A percentile compares a stretch with the other conserved stretches of the same genome.
Conservation (phyloP, 2,888 invertebrate genomes). For the Phania funesta region DNA sequence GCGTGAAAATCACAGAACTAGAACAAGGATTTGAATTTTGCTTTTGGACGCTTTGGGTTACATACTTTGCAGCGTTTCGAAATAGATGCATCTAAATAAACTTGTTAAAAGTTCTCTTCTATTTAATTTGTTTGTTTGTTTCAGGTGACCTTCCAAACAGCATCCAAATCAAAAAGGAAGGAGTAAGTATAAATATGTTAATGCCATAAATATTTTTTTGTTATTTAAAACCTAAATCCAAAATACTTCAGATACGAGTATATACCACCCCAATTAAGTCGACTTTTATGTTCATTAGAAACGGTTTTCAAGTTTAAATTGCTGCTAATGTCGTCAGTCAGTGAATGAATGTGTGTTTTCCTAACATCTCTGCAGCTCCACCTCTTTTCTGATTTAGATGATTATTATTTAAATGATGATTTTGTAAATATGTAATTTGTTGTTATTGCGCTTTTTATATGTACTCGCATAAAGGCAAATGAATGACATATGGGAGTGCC, state of each 20-base stretch:
- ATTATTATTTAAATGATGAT: constrained; percentile 66
- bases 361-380: constrained; percentile 41
- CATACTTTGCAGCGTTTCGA: too few species aligned
- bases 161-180: too few species aligned
- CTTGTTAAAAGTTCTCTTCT: too few species aligned
- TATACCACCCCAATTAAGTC: neutral
- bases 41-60: too few species aligned
- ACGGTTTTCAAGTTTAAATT: constrained; percentile 54
- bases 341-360: constrained; percentile 38
- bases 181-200: too few species aligned
- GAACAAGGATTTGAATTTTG: too few species aligned
- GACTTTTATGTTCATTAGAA: neutral
- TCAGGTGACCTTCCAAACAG: too few species aligned
- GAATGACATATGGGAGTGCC: constrained; percentile 68
- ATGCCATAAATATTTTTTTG: too few species aligned
- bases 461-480: constrained; percentile 37
- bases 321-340: constrained; percentile 36
- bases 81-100: too few species aligned
- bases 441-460: constrained; percentile 14
- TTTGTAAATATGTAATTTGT: constrained; percentile 32
- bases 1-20: too few species aligned
- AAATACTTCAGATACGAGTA: neutral
- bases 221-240: too few species aligned
- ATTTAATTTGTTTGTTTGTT: too few species aligned
- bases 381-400: constrained; percentile 50